Conservation (phyloP, 1,140 invertebrate genomes). For the Planococcus citri region DNA sequence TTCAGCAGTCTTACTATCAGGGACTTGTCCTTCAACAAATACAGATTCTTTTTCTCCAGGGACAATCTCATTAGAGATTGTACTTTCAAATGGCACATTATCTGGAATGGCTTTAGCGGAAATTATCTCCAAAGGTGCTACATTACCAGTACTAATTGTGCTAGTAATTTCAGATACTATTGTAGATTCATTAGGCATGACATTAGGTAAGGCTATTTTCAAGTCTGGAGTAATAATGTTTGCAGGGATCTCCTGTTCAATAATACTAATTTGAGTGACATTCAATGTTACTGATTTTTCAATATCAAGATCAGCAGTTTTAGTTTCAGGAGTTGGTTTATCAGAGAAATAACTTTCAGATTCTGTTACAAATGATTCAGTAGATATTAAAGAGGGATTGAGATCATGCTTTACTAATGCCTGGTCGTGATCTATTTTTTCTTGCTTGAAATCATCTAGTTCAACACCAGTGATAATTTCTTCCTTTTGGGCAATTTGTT, state of each 20-base stretch:
- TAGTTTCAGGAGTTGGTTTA: conserved; percentile 30
- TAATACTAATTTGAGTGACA: not conserved
- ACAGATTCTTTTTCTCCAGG: conserved; percentile 38
- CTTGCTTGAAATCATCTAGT: conserved; percentile 26
- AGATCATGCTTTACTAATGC: conserved; percentile 32
- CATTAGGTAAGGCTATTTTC: not conserved
- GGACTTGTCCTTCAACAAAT: conserved; percentile 32
- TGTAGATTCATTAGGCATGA: not conserved
- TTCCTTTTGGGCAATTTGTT: conserved; percentile 31
- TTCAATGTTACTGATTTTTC: conserved; percentile 6
- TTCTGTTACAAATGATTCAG: conserved; percentile 35
- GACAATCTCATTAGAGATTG: conserved; percentile 22
- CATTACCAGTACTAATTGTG: not conserved
- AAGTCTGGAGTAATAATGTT: not conserved
- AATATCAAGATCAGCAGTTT: conserved; percentile 34
- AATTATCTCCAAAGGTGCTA: not conserved
- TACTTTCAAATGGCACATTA: conserved; percentile 13
- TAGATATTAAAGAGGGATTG: conserved; percentile 40
- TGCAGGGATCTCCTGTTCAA: not conserved
- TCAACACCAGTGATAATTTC: conserved; percentile 29
- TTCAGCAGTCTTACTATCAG: conserved; percentile 24
- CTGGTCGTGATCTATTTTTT: conserved; percentile 24
- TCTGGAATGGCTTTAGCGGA: conserved; percentile 5
- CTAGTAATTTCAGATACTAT: not conserved
- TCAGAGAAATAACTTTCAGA: conserved; percentile 37